phyloP scores from a whole-genome alignment of 2,888 invertebrate species.

The Cactoblastis cactorum region DNA sequence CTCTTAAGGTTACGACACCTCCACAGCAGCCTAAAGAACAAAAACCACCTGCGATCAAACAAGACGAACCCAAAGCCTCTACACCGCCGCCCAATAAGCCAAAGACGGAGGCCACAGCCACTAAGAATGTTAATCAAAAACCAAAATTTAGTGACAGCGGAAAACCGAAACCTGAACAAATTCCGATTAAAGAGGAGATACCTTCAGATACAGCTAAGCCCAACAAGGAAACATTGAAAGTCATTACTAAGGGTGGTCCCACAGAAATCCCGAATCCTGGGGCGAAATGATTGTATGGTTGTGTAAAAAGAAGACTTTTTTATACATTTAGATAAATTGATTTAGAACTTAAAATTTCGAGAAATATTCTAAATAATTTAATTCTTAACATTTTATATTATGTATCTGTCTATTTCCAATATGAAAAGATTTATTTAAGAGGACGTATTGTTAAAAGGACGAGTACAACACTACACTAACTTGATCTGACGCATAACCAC shows the following conservation, averaged over 20 bases:
- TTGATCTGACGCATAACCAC: too few relatives aligned
- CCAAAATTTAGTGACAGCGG: slow-evolving; percentile 23
- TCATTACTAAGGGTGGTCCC: slow-evolving; percentile 80
- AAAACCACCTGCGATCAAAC: slow-evolving; percentile 22
- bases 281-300: slow-evolving; percentile 32
- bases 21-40: slow-evolving; percentile 25
- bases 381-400: slow-evolving; percentile 18
- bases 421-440: neutral
- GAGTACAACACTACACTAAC: neutral
- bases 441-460: neutral
- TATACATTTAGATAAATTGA: slow-evolving; percentile 22
- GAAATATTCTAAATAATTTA: slow-evolving; percentile 24
- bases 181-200: slow-evolving; percentile 77
- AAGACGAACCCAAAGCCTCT: slow-evolving; percentile 17
- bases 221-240: slow-evolving; percentile 75
- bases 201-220: slow-evolving; percentile 76
- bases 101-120: neutral
- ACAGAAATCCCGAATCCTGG: slow-evolving; percentile 64
- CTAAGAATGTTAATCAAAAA: slow-evolving; percentile 18
- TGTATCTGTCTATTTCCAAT: slow-evolving; percentile 5
- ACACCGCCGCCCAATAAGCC: slow-evolving; percentile 4
- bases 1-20: slow-evolving; percentile 24
- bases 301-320: slow-evolving; percentile 29
- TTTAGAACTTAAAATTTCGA: slow-evolving; percentile 15
- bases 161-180: slow-evolving; percentile 45